Evolutionary conservation across 2,113 vertebrate genomes (phyloP), one percentile per base, ranked within the genome.

Genomic region (Pyxicephalus adspersus): DNA sequence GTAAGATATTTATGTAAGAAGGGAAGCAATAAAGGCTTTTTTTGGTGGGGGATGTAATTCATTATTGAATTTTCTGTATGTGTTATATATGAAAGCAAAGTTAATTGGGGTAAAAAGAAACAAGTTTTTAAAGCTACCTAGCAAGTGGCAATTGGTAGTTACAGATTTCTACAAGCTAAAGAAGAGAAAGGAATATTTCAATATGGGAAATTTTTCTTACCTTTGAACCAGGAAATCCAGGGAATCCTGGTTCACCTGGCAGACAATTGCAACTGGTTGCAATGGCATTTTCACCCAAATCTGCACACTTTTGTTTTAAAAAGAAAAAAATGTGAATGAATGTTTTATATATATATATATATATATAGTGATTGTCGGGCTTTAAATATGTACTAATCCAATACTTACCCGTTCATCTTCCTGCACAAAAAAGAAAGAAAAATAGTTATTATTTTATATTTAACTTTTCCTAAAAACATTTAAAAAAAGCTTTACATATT

Each of bases 211-310:
- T 13, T 22, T 2, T 9, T 5, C 74, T 86, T 86, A 91, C 91
- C 90, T 94, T 94, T 1, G 91, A 89, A 54, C 92, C 88, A 1
- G 87, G 87, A 1, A 87, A 92, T 22, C 90, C 90, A 38, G 86
- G 87, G 23, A 89, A 92, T 28, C 89, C 92, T 0, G 90, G 88
- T 71, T 91, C 84, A 65, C 91, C 90, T 0, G 92, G 88, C 84
- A 87, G 85, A 83, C 89, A 93, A 86, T 91, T 85, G 23, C 91
- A 93, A 0, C 90, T 89, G 1, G 86, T 86, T 0, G 89, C 83
- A 19, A 77, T 54, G 83, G 86, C 89, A 23, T 15, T 0, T 5
- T 83, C 79, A 19, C 77, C 86, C 22, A 89, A 68, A 0, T 26
- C 72, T 0, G 83, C 58, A 16, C 18, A 74, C n/a, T 84, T 31